Percentiles rank a stretch among this genome's conserved stretches.
phyloP scores from a whole-genome alignment of 1,140 invertebrate species.

The Stegodyphus dumicola region DNA sequence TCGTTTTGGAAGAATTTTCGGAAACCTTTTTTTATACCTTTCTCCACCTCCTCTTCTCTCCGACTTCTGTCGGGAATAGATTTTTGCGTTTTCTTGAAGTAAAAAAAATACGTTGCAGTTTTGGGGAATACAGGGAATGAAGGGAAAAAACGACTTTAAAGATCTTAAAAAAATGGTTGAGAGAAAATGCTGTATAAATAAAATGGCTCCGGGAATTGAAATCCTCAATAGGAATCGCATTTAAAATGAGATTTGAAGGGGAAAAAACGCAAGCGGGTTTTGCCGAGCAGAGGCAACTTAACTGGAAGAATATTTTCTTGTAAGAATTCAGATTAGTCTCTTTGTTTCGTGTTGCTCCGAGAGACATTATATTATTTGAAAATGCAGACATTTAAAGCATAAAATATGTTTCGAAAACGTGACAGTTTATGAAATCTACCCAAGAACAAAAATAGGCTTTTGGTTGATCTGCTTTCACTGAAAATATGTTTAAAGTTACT shows the following conservation, averaged over 20 bases:
- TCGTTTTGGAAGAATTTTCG: not conserved
- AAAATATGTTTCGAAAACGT: no score
- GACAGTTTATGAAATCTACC: no score
- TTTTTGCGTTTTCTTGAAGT: slow-evolving; percentile 27
- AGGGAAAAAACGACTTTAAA: slow-evolving; percentile 17
- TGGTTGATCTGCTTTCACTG: no score
- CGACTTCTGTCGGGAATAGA: slow-evolving; percentile 29
- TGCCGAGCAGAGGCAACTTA: not conserved
- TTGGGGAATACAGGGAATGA: slow-evolving; percentile 32
- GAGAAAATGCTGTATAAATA: slow-evolving; percentile 49
- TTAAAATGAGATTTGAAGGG: slow-evolving; percentile 44
- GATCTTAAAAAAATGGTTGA: slow-evolving; percentile 9
- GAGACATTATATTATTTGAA: no score
- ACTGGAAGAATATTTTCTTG: not conserved
- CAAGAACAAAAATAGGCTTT: no score
- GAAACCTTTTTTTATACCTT: slow-evolving; percentile 3
- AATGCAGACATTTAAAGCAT: no score
- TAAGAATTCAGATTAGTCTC: not conserved
- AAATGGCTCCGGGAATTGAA: slow-evolving; percentile 49
- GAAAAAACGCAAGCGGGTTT: not conserved
- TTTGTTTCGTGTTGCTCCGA: not conserved
- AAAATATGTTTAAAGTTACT: no score
- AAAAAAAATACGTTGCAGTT: not conserved
- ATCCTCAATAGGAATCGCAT: slow-evolving; percentile 50
- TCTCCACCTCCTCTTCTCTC: not conserved